Evolutionary conservation across 2,113 vertebrate species (phyloP).

Genomic region (Cololabis saira): DNA sequence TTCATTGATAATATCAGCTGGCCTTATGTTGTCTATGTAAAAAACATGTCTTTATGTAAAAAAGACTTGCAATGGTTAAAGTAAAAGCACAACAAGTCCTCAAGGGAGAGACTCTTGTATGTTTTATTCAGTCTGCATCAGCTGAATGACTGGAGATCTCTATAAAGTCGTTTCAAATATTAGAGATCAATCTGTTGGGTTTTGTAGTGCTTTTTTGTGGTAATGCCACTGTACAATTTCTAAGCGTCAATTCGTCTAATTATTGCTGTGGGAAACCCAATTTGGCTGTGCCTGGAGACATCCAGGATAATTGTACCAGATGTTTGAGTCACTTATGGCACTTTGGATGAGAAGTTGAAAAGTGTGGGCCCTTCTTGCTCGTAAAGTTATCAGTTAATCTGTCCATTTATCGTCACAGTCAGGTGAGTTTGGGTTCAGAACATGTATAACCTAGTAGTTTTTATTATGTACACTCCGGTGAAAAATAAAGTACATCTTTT

Average conservation of each 20-base stretch:
- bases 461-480: background rate
- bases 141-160: no score
- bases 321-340: conserved; percentile 33
- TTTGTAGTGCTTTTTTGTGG: no score
- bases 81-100: no score
- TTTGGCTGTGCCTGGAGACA: conserved; percentile 15
- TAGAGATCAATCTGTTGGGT: no score
- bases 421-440: conserved; percentile 27
- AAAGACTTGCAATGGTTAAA: no score
- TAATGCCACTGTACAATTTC: background rate
- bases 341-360: conserved; percentile 19
- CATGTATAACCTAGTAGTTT: background rate
- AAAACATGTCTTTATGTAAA: no score
- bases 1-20: no score
- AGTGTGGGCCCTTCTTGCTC: conserved; percentile 7
- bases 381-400: conserved; percentile 24
- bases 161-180: no score
- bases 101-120: no score
- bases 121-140: no score
- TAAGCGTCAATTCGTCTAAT: background rate
- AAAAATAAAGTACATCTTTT: no score
- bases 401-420: background rate
- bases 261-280: conserved; percentile 2
- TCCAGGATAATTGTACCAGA: conserved; percentile 9
- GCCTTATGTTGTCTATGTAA: no score